Conservation (phyloP, 2,797 vertebrate genomes). For the Erethizon dorsatum region DNA sequence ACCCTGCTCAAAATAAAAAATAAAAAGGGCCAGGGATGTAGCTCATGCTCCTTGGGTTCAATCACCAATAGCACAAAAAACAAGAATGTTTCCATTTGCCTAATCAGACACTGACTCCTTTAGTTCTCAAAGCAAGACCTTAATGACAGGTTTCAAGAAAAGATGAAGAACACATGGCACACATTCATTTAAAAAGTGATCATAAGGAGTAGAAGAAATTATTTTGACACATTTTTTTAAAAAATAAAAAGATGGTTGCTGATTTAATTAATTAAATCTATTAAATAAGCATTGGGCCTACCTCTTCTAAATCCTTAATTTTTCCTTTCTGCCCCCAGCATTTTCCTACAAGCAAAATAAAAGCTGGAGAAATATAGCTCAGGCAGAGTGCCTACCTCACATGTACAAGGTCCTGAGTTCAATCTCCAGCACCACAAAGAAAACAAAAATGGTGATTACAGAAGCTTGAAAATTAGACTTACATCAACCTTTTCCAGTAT, state of each 20-base stretch:
- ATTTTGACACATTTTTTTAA: background rate
- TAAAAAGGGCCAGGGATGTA: background rate
- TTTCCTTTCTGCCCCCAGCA: background rate
- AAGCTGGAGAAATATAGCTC: background rate
- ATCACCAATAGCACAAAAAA: background rate
- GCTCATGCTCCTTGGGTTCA: background rate
- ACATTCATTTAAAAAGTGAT: constrained; percentile 35
- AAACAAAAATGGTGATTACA: background rate
- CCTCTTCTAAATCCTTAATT: background rate
- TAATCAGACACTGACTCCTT: background rate
- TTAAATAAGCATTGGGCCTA: background rate
- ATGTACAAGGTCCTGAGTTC: background rate
- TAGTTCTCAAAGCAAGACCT: constrained; percentile 43
- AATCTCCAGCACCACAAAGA: background rate
- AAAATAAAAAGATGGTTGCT: background rate
- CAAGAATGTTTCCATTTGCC: background rate
- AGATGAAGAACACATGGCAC: background rate
- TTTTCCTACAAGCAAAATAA: constrained; percentile 56
- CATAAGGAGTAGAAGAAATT: background rate
- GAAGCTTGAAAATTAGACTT: constrained; percentile 53
- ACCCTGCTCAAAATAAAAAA: background rate
- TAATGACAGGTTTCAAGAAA: constrained; percentile 1
- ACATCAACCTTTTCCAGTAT: background rate
- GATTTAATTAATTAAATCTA: background rate
- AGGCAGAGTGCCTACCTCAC: background rate